phyloP scores from a whole-genome alignment of 2,797 vertebrate species.

The Staurois parvus region DNA sequence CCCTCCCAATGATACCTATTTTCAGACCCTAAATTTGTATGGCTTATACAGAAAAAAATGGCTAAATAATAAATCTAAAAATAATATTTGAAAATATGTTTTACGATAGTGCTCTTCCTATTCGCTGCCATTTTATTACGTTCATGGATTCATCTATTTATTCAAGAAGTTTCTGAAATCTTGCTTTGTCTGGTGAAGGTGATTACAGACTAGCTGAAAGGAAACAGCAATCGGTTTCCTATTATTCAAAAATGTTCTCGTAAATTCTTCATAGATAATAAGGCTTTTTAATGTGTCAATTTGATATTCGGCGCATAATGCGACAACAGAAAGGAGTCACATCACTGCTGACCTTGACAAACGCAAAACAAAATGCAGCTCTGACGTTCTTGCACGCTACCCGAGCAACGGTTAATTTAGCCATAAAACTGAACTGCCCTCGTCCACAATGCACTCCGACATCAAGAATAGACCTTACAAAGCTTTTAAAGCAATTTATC shows the following conservation, averaged over 20 bases:
- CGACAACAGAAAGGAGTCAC: not conserved
- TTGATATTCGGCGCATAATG: slow-evolving; percentile 12
- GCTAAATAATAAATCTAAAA: no score
- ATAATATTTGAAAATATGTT: no score
- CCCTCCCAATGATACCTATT: no score
- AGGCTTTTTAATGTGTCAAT: slow-evolving; percentile 32
- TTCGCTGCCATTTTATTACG: no score
- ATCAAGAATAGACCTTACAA: not conserved
- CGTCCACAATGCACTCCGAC: not conserved
- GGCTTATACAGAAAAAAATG: no score
- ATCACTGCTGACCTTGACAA: slow-evolving; percentile 17
- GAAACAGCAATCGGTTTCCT: slow-evolving; percentile 21
- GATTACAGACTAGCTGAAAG: slow-evolving; percentile 3
- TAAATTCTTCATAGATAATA: not conserved
- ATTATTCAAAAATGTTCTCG: slow-evolving; percentile 16
- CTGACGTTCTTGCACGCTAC: slow-evolving; percentile 22
- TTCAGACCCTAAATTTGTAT: no score
- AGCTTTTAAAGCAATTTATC: slow-evolving; percentile 15
- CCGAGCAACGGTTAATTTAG: slow-evolving; percentile 22
- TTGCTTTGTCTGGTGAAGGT: not conserved
- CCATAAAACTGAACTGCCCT: not conserved
- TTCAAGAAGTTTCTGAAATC: not conserved
- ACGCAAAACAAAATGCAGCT: slow-evolving; percentile 20
- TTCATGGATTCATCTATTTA: not conserved
- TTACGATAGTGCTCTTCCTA: no score